These are phyloP conservation scores for Schrankia costaestrigalis DNA, from an alignment of 2,888 invertebrate genomes.

Conservation along the genomic window DNA sequence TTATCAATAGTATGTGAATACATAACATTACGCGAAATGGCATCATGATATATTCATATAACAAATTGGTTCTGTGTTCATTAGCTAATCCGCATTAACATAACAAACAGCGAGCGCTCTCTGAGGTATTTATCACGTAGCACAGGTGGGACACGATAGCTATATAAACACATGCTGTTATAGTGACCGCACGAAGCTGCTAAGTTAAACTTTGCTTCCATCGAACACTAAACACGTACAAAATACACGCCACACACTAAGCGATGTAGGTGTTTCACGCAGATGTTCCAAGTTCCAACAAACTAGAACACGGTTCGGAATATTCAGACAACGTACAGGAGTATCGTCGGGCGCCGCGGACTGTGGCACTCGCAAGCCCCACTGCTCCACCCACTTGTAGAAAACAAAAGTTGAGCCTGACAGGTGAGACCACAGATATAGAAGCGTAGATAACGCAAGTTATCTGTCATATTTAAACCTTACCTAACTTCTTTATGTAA, in stretches of 20 bases:
- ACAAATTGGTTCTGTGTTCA: conserved; percentile 27
- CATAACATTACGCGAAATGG: conserved; percentile 13
- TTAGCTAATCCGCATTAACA: conserved; percentile 38
- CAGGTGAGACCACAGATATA: conserved; percentile 64
- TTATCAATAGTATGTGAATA: too few species aligned
- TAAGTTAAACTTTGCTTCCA: conserved; percentile 24
- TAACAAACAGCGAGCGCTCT: conserved; percentile 24
- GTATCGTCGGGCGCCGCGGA: conserved; percentile 61
- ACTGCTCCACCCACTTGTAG: conserved; percentile 82
- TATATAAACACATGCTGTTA: conserved; percentile 6
- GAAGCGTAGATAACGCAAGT: conserved; percentile 11
- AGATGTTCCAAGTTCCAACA: conserved; percentile 65
- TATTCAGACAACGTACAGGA: conserved; percentile 46
- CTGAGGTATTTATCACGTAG: conserved; percentile 17
- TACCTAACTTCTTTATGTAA: background rate
- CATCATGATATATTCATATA: conserved; percentile 26
- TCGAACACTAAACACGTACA: conserved; percentile 28
- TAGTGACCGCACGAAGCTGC: conserved; percentile 23
- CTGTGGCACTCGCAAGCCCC: conserved; percentile 83
- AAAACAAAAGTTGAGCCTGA: conserved; percentile 86
- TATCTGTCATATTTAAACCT: background rate
- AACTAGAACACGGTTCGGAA: conserved; percentile 59
- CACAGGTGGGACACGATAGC: conserved; percentile 18
- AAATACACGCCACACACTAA: conserved; percentile 57
- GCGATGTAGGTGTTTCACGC: conserved; percentile 68